phyloP scores from a whole-genome alignment of 2,888 invertebrate genomes.

The Phrixothrix hirtus region DNA sequence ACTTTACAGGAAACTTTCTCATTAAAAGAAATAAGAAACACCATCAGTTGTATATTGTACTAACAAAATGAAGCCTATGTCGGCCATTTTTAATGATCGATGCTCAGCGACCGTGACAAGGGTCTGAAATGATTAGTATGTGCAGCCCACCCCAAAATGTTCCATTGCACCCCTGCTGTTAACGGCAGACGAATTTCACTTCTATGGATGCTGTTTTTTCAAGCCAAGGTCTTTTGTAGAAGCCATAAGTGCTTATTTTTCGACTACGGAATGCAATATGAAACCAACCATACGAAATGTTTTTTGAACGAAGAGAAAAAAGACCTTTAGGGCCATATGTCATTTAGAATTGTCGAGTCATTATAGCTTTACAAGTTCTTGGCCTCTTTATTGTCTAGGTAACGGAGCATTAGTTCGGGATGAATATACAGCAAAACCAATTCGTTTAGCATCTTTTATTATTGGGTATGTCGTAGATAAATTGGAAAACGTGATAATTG shows the following conservation, averaged over 20 bases:
- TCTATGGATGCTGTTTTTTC: constrained; percentile 32
- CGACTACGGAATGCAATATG: constrained; percentile 37
- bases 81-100: constrained; percentile 49
- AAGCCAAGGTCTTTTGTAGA: constrained; percentile 24
- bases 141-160: constrained; percentile 40
- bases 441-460: not conserved
- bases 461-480: not conserved
- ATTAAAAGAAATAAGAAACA: constrained; percentile 24
- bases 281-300: constrained; percentile 28
- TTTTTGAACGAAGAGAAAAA: constrained; percentile 22
- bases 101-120: constrained; percentile 48
- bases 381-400: constrained; percentile 18
- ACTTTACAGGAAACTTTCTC: constrained; percentile 11
- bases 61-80: constrained; percentile 34
- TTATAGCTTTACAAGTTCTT: constrained; percentile 31
- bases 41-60: constrained; percentile 27
- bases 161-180: constrained; percentile 33
- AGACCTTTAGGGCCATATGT: constrained; percentile 35
- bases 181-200: constrained; percentile 35
- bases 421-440: not conserved
- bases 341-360: constrained; percentile 38
- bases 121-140: constrained; percentile 50
- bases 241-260: constrained; percentile 36
- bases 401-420: constrained; percentile 11
- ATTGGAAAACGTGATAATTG: no score